Conservation (phyloP, 2,797 vertebrate species). For the Pogoniulus pusillus region DNA sequence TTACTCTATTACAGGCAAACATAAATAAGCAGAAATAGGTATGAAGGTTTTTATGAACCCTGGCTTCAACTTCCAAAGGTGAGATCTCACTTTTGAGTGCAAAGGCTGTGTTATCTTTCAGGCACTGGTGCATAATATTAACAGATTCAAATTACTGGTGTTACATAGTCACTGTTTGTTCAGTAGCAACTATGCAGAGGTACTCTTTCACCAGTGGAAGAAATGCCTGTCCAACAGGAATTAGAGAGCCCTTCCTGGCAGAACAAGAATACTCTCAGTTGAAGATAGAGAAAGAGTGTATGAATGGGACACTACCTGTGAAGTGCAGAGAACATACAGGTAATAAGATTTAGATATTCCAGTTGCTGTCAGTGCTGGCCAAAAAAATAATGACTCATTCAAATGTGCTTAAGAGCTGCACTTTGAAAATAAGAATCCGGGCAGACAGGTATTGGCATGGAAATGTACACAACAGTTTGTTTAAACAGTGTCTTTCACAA, state of each 20-base stretch:
- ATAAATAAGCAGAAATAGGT: not conserved
- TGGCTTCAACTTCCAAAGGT: not conserved
- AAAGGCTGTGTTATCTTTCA: not conserved
- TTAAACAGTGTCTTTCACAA: conserved; percentile 58
- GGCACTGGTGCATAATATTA: not conserved
- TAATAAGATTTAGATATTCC: conserved; percentile 4
- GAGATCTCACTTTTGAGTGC: not conserved
- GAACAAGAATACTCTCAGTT: not conserved
- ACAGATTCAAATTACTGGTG: not conserved
- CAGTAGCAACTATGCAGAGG: not conserved
- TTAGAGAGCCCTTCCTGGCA: not conserved
- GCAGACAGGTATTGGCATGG: conserved; percentile 36
- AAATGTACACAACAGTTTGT: conserved; percentile 48
- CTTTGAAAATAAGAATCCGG: conserved; percentile 50
- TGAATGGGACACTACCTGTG: not conserved
- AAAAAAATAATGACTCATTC: conserved; percentile 47
- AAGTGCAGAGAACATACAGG: not conserved
- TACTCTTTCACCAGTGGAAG: not conserved
- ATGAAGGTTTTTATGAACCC: not conserved
- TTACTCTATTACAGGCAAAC: not conserved
- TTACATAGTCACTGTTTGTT: not conserved
- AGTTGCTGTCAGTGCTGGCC: not conserved
- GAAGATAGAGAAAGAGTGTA: not conserved
- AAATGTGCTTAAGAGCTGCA: not conserved
- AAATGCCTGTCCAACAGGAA: not conserved